A percentile compares a stretch with the other conserved stretches of the same genome.
Evolutionary conservation across 2,113 vertebrate genomes (phyloP).

Genomic region (Crotophaga sulcirostris): DNA sequence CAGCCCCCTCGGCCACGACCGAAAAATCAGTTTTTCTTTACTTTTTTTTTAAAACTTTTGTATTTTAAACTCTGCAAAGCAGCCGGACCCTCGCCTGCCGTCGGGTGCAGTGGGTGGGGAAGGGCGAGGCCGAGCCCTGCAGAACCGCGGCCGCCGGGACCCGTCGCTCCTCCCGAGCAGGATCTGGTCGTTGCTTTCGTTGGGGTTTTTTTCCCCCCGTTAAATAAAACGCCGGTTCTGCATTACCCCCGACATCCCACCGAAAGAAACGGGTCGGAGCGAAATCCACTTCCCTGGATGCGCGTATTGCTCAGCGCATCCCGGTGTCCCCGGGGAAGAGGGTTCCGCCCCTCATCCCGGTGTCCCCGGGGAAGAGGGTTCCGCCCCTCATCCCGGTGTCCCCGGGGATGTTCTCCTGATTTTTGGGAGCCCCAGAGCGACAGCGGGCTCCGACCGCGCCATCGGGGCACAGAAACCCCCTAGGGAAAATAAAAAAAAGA

Average conservation of each 20-base stretch:
- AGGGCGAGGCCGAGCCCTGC: not conserved
- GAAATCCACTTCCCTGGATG: rapidly evolving
- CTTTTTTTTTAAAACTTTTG: not conserved
- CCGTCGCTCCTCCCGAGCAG: not conserved
- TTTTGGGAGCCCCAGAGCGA: not conserved
- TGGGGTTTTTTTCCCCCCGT: not conserved
- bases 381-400: not conserved
- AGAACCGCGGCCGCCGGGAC: not conserved
- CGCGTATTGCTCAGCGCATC: not conserved
- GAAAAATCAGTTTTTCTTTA: rapidly evolving
- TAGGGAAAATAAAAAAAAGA: not conserved
- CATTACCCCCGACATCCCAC: too few relatives aligned
- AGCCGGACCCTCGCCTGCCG: not conserved
- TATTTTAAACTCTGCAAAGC: not conserved
- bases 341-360: too few relatives aligned
- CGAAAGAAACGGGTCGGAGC: too few relatives aligned
- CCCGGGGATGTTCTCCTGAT: not conserved
- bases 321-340: not conserved
- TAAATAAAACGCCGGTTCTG: not conserved
- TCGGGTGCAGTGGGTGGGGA: not conserved
- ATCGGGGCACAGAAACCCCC: not conserved
- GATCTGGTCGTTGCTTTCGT: not conserved
- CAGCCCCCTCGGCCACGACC: not conserved
- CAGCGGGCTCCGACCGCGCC: not conserved
- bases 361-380: too few relatives aligned